Evolutionary conservation across 1,140 invertebrate genomes (phyloP), one percentile per base, ranked within the genome.

Genomic region (Cepaea nemoralis): DNA sequence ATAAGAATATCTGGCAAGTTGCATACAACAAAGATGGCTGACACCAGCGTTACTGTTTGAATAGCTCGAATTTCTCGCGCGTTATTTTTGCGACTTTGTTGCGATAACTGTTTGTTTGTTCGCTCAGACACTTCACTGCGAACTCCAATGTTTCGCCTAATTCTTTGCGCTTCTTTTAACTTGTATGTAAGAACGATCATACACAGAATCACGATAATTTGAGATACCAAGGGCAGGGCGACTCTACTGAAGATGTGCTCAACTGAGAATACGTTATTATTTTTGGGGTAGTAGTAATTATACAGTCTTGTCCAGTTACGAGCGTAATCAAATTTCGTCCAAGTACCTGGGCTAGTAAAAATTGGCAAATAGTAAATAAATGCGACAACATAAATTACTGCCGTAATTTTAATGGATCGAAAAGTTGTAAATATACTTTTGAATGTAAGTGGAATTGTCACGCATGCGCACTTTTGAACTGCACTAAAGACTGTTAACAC

Each of bases 131-230:
- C 19, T 24, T 76, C 42, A 69, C n/a, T 37, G 19, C 24, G n/a
- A 5, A 55, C 3, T 24, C n/a, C 19, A 3, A 59, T 24, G 5
- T 27, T 19, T 37, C 71, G 48, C 1, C 75, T 45, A 31, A 12
- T 33, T n/a, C n/a, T 77, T 12, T 8, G 1, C 19, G 45, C 31
- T 12, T 5, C 14, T 33, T 22, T 1, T 22, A 82, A 74, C 10
- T 67, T 63, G 2, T 10, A 10, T 37, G 50, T 50, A 24, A 63
- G 73, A 27, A 75, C 39, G 19, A 27, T 27, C 39, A 45, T 76
- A n/a, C 71, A 76, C 55, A 82, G 33, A 40, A 76, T 67, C 42
- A 82, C 73, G 73, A 76, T 45, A 40, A 82, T 3, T 71, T 75
- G 80, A 33, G 80, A 48, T 37, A 76, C 35, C 14, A 59, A 39